These are phyloP conservation scores for Aculops lycopersici DNA, from an alignment of 1,140 invertebrate genomes.

Conservation along the genomic window DNA sequence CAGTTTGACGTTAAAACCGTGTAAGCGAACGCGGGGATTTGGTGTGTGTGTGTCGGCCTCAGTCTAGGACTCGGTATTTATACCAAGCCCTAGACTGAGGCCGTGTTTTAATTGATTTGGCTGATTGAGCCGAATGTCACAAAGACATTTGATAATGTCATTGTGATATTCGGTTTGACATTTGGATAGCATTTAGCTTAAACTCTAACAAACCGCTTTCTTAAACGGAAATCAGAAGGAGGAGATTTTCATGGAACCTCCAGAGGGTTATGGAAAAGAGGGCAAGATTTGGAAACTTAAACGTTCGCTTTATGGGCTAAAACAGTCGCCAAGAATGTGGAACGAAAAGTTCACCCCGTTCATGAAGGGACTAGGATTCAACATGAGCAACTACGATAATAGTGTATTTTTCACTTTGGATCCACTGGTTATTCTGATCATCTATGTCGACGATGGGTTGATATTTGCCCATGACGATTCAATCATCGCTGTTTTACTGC, in stretches of 20 bases:
- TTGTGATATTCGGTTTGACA: slow-evolving; percentile 8
- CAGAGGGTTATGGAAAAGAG: slow-evolving; percentile 9
- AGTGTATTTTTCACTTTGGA: slow-evolving; percentile 1
- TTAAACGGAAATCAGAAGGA: slow-evolving; percentile 15
- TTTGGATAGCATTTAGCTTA: too few species aligned
- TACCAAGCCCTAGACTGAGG: slow-evolving; percentile 8
- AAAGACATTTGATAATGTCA: slow-evolving; percentile 7
- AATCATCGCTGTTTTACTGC: neutral
- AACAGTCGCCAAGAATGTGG: slow-evolving; percentile 9
- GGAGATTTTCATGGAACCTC: slow-evolving; percentile 16
- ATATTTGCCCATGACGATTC: neutral
- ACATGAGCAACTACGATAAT: slow-evolving; percentile 1
- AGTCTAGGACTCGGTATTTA: slow-evolving; percentile 3
- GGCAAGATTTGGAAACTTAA: slow-evolving; percentile 6
- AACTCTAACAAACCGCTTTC: too few species aligned
- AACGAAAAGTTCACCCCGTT: slow-evolving; percentile 4
- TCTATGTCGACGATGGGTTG: slow-evolving; percentile 9
- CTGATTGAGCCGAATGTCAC: slow-evolving; percentile 3
- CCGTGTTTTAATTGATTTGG: neutral
- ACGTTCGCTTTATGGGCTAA: slow-evolving; percentile 10
- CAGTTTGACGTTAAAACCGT: slow-evolving; percentile 11
- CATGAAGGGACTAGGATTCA: slow-evolving; percentile 2
- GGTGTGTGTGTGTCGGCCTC: neutral
- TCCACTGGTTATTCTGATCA: neutral
- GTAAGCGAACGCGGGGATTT: neutral